phyloP scores from a whole-genome alignment of 2,888 invertebrate genomes.

The Nemotelus pantherinus region DNA sequence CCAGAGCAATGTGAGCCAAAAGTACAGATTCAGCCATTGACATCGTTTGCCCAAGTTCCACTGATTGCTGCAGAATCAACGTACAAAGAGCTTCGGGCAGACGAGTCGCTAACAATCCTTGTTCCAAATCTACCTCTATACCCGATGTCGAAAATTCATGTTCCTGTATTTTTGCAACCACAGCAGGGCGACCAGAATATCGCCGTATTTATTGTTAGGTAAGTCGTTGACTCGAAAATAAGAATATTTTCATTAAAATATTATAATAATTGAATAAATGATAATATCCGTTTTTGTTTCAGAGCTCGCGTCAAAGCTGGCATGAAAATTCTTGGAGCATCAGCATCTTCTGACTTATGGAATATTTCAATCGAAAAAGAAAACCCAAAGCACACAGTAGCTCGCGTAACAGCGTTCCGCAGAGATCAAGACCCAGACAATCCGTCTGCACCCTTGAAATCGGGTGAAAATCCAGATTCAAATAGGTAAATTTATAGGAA shows the following conservation, averaged over 20 bases:
- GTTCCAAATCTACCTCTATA: conserved; percentile 89
- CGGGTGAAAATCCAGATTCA: conserved; percentile 49
- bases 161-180: conserved; percentile 87
- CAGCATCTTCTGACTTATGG: conserved; percentile 82
- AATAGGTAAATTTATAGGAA: conserved; percentile 49
- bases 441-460: conserved; percentile 49
- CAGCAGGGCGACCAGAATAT: conserved; percentile 74
- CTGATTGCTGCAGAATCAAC: conserved; percentile 81
- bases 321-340: conserved; percentile 83
- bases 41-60: conserved; percentile 73
- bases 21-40: conserved; percentile 75
- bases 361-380: conserved; percentile 84
- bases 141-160: conserved; percentile 88
- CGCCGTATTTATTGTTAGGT: conserved; percentile 88
- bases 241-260: neutral
- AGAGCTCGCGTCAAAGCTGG: conserved; percentile 93
- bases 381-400: conserved; percentile 85
- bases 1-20: conserved; percentile 79
- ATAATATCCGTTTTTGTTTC: conserved; percentile 56
- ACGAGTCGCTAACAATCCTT: conserved; percentile 84
- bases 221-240: conserved; percentile 58
- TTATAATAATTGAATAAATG: conserved; percentile 8
- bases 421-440: conserved; percentile 67
- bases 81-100: conserved; percentile 85
- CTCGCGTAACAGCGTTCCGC: conserved; percentile 86